Base-by-base conservation (phyloP, 2,797 vertebrate species). In the Setipinna tenuifilis region DNA sequence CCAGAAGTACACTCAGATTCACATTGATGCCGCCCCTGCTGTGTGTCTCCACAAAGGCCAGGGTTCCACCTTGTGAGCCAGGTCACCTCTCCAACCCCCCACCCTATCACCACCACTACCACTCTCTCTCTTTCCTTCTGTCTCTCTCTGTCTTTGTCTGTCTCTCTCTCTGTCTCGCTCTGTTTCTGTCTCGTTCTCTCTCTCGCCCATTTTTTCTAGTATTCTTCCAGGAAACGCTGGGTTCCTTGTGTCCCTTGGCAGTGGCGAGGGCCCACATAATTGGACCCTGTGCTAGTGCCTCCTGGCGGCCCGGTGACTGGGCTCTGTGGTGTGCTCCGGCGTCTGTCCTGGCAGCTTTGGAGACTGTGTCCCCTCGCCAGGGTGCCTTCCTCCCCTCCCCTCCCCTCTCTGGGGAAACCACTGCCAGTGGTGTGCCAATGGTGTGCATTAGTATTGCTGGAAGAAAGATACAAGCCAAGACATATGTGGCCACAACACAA, bases 231-330 rank as follows among this genome's bases (percentile, higher is more conserved):
- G 84, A 85, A 85, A 21, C 31, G 17, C 59, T 87, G 48, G 87
- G 82, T 12, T 68, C 84, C 75, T 65, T 71, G 71, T 85, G 75
- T 87, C 84, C 82, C 82, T 85, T 87, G 84, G 84, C 71, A 71
- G 84, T 19, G 50, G 41, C 31, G 68, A 85, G 21, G 86, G 31
- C 44, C 48, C 62, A 57, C 65, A 85, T 85, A 54, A 62, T 82
- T 85, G 81, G 35, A 0, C 83, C 62, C 57, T 80, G 62, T 48
- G 83, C 10, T 62, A 84, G 48, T 82, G 54, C 68, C 83, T 82
- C 81, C 80, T 57, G 78, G 81, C 68, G 82, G 83, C 75, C 82
- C 58, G 14, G 65, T 35, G 12, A 17, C 65, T 71, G 65, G 65
- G 10, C 28, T 3, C 10, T 25, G n/a, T 3, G 2, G 61, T 65